Percentiles rank a stretch among this genome's conserved stretches.
Evolutionary conservation across 2,113 vertebrate genomes (phyloP).

Genomic region (Antennarius striatus): DNA sequence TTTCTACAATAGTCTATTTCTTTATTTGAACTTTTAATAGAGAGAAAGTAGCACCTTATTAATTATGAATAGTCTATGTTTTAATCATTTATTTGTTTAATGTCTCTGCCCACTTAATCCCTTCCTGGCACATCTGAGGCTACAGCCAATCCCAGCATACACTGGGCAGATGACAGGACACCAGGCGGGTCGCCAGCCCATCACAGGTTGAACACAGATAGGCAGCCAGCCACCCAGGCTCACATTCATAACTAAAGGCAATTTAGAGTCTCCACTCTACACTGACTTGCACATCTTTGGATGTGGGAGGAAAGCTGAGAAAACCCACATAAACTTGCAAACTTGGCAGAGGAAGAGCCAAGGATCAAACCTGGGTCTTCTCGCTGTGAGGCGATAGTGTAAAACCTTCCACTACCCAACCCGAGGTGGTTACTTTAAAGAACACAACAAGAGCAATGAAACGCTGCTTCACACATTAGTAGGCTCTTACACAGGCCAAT

Average conservation of each 20-base stretch:
- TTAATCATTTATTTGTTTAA: slow-evolving; percentile 42
- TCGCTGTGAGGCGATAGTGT: slow-evolving; percentile 22
- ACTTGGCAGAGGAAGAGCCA: slow-evolving; percentile 37
- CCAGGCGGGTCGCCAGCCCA: slow-evolving; percentile 55
- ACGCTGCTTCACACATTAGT: not conserved
- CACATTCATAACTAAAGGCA: slow-evolving; percentile 46
- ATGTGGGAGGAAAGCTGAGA: slow-evolving; percentile 55
- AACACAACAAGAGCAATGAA: not conserved
- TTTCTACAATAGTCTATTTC: not conserved
- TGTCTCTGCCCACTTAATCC: slow-evolving; percentile 48
- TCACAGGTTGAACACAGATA: slow-evolving; percentile 51
- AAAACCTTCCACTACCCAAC: slow-evolving; percentile 27
- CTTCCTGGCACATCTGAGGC: slow-evolving; percentile 47
- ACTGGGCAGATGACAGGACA: slow-evolving; percentile 52
- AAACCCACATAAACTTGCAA: slow-evolving; percentile 58
- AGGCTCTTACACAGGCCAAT: not conserved
- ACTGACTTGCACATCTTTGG: slow-evolving; percentile 38
- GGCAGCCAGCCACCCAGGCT: slow-evolving; percentile 55
- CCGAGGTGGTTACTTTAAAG: slow-evolving; percentile 11
- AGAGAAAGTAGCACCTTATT: slow-evolving; percentile 5
- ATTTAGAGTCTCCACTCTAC: slow-evolving; percentile 59
- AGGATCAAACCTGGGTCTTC: slow-evolving; percentile 53
- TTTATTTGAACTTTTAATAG: slow-evolving; percentile 18
- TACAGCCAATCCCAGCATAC: slow-evolving; percentile 63
- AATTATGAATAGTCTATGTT: not conserved